phyloP scores from a whole-genome alignment of 2,888 invertebrate species.

The Lasioglossum zephyrum region DNA sequence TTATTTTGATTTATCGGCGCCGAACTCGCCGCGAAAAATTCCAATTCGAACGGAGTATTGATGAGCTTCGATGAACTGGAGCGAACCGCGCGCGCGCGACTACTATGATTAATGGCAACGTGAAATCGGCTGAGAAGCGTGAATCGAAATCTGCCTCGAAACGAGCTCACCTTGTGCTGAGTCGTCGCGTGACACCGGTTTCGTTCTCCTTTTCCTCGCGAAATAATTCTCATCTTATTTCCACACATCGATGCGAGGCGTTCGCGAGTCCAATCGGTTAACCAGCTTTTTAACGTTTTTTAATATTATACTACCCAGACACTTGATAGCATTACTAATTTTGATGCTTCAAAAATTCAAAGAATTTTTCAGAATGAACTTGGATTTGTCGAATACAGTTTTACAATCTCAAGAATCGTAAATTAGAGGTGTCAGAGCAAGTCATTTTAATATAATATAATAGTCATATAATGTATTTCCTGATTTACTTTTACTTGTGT shows the following conservation, averaged over 20 bases:
- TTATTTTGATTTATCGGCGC: conserved; percentile 12
- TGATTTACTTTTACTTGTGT: too few relatives aligned
- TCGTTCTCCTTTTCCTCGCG: neutral
- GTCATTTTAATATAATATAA: too few relatives aligned
- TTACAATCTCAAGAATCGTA: too few relatives aligned
- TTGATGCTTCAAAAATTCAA: too few relatives aligned
- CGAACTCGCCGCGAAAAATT: neutral
- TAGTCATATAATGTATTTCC: too few relatives aligned
- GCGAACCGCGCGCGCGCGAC: neutral
- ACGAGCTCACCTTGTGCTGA: neutral
- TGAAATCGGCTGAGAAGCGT: neutral
- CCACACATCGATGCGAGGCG: neutral
- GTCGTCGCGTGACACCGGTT: neutral
- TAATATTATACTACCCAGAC: too few relatives aligned
- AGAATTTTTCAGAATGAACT: too few relatives aligned
- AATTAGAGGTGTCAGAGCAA: too few relatives aligned
- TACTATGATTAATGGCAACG: neutral
- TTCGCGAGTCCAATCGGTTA: too few relatives aligned
- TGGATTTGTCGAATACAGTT: too few relatives aligned
- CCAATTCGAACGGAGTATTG: neutral
- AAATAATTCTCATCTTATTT: neutral
- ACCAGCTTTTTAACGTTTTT: too few relatives aligned
- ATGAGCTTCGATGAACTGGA: conserved; percentile 9
- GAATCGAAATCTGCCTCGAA: neutral
- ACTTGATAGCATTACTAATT: too few relatives aligned